These are phyloP conservation scores for Forficula auricularia DNA, from an alignment of 1,140 invertebrate genomes.

Conservation along the genomic window DNA sequence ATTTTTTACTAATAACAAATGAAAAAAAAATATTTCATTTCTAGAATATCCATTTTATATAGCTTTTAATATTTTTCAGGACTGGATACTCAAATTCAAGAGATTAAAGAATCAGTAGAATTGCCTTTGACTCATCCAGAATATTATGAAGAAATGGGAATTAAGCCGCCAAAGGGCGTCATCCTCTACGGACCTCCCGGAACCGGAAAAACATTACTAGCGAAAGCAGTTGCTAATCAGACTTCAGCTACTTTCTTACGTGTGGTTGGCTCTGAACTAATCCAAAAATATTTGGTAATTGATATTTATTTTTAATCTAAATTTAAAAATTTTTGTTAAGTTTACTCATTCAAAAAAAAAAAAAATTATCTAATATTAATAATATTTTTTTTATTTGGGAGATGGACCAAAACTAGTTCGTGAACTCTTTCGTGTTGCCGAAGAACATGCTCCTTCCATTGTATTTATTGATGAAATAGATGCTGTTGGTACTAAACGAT, in stretches of 20 bases:
- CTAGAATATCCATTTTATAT: not conserved
- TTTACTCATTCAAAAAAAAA: no score
- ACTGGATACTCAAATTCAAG: constrained; percentile 98
- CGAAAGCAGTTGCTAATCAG: constrained; percentile 98
- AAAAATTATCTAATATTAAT: no score
- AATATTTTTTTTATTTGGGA: constrained; percentile 39
- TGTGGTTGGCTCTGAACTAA: constrained; percentile 96
- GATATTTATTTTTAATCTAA: not conserved
- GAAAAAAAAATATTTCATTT: not conserved
- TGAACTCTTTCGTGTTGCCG: constrained; percentile 93
- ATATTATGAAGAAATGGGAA: constrained; percentile 99
- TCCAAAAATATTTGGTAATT: constrained; percentile 91
- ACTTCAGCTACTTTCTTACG: constrained; percentile 97
- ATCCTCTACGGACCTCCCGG: constrained; percentile 97
- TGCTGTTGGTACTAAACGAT: constrained; percentile 97
- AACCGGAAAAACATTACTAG: constrained; percentile 93
- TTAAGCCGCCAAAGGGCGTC: constrained; percentile 97
- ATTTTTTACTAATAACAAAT: not conserved
- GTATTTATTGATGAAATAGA: constrained; percentile 99
- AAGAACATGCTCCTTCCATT: constrained; percentile 98
- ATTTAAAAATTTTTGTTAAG: not conserved
- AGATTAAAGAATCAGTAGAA: constrained; percentile 99
- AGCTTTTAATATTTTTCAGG: constrained; percentile 27
- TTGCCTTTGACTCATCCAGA: constrained; percentile 97
- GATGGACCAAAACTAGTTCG: constrained; percentile 97